These are phyloP conservation scores for Lamellibrachia columna DNA, from an alignment of 2,888 invertebrate species.

Conservation along the genomic window DNA sequence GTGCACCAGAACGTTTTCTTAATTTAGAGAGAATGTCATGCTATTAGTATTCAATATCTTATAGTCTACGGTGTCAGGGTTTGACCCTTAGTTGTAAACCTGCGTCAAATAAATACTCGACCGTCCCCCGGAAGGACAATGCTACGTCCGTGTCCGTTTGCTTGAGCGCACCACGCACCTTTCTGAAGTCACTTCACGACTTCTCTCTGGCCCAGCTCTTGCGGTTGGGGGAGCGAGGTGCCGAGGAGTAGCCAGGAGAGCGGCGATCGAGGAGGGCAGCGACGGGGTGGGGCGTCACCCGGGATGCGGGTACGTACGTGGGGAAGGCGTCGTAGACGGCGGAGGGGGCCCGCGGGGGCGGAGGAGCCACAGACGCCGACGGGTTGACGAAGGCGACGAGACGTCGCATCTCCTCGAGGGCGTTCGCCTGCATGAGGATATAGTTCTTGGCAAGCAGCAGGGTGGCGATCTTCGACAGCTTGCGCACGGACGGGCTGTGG, in stretches of 20 bases:
- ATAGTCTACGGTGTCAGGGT: neutral
- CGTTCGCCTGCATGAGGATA: conserved; percentile 64
- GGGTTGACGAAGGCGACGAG: conserved; percentile 61
- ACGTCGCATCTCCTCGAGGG: conserved; percentile 63
- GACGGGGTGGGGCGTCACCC: neutral
- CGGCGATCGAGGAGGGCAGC: conserved; percentile 10
- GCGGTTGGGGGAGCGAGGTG: neutral
- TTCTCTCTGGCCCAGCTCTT: neutral
- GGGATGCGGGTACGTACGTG: conserved; percentile 20
- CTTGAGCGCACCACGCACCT: neutral
- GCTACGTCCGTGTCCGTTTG: neutral
- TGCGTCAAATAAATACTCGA: conserved; percentile 6
- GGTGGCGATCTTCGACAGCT: conserved; percentile 65
- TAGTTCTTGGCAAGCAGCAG: conserved; percentile 64
- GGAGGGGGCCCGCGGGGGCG: conserved; percentile 23
- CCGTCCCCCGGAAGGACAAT: neutral
- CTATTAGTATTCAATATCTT: neutral
- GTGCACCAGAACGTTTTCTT: neutral
- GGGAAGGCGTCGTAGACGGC: conserved; percentile 26
- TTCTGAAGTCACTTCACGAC: neutral
- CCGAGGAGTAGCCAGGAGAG: neutral
- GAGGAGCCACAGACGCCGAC: conserved; percentile 22
- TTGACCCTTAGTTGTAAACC: neutral
- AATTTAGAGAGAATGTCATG: neutral
- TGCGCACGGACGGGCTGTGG: conserved; percentile 64